Conservation (phyloP, 2,888 invertebrate species). For the Cephus pulcher region DNA sequence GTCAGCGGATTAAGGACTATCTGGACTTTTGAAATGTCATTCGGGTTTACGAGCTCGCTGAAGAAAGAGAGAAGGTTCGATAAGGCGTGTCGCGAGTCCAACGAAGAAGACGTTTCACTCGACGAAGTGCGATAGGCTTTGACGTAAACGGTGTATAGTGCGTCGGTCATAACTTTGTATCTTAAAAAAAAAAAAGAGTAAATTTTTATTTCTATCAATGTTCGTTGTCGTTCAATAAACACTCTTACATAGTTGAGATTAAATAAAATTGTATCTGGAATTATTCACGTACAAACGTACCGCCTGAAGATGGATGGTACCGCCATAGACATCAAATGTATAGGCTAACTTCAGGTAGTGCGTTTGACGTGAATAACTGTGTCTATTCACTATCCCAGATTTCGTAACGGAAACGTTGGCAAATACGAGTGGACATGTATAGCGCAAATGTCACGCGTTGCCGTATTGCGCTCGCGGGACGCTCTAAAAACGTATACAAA, state of each 20-base stretch:
- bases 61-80: neutral
- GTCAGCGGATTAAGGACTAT: neutral
- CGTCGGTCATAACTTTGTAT: neutral
- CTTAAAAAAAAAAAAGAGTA: neutral
- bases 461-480: neutral
- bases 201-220: neutral
- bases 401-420: neutral
- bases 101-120: neutral
- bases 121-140: neutral
- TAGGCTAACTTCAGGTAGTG: too few relatives aligned
- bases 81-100: neutral
- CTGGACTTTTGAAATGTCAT: neutral
- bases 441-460: neutral
- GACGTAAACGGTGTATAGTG: neutral
- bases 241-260: neutral
- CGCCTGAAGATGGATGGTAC: too few relatives aligned
- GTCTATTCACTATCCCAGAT: neutral
- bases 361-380: too few relatives aligned
- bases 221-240: neutral
- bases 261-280: too few relatives aligned
- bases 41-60: neutral
- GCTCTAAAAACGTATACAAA: constrained; percentile 20
- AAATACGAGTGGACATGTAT: neutral
- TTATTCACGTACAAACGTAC: too few relatives aligned
- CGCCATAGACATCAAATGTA: too few relatives aligned